Evolutionary conservation across 2,888 invertebrate genomes (phyloP), one percentile per base, ranked within the genome.

Genomic region (Trimorus sp.): DNA sequence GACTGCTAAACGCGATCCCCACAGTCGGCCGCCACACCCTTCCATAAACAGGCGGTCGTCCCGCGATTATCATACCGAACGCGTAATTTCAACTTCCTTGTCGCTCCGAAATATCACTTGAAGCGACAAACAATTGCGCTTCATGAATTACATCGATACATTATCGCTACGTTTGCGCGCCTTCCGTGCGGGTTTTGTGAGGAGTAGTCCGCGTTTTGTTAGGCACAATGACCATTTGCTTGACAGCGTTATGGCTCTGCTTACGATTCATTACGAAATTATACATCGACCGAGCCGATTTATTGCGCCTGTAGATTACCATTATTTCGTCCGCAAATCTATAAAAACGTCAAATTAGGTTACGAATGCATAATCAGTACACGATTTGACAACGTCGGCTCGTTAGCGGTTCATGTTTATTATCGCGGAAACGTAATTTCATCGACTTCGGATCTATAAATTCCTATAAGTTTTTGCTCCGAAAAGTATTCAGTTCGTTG

Each of bases 121-220:
- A 45, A 65, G 65, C 65, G 73, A 66, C 68, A 76, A 76, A 76
- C 69, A 63, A 75, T 63, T 68, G 62, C 15, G 51, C 16, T 69
- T 66, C 66, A 60, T 79, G 71, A 73, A 79, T 66, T 73, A 65
- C 60, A 79, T 70, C 73, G 70, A 78, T 78, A 78, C 78, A 78
- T 70, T 78, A 71, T 65, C 65, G 65, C 63, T 63, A 62, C 54
- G 63, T 77, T 77, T 77, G 77, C 48, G 63, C 77, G 62, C 77
- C 69, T 78, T 78, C 77, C 71, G 63, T 70, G 71, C 60, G 53
- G 59, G 71, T 78, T 78, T 78, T 78, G 78, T 66, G 78, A 78
- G 78, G 49, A 78, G 71, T 45, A 66, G 45, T 48, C 15, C 66
- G 54, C 71, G 71, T 78, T 78, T 71, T 71, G 78, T 78, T 66